These are phyloP conservation scores for Cricetomys ansorgei DNA, from an alignment of 2,113 vertebrate genomes.

Conservation along the genomic window DNA sequence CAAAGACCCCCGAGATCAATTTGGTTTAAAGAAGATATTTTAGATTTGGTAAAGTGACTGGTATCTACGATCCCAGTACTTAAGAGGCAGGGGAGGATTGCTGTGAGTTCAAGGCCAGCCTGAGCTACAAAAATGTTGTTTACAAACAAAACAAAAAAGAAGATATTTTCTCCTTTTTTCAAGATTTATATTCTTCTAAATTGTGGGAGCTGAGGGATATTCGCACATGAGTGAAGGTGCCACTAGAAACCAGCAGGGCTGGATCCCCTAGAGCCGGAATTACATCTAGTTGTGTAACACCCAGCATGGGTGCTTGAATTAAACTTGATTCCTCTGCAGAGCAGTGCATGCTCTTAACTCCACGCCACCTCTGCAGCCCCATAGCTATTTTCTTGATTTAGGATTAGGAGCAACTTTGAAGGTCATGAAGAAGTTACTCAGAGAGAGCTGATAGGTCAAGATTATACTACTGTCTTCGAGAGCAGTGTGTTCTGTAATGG, in stretches of 20 bases:
- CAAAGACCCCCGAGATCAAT: neutral
- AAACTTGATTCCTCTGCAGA: neutral
- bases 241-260: neutral
- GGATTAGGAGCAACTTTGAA: neutral
- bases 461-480: neutral
- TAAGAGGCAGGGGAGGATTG: neutral
- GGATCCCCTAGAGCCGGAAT: neutral
- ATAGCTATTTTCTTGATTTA: neutral
- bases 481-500: rapidly evolving
- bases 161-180: neutral
- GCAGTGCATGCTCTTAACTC: neutral
- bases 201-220: too few species aligned
- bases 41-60: neutral
- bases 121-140: neutral
- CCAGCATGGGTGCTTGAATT: neutral
- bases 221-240: rapidly evolving
- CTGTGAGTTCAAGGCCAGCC: neutral
- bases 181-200: neutral
- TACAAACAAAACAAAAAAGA: neutral
- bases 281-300: neutral
- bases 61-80: neutral
- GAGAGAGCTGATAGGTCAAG: neutral
- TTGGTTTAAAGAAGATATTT: neutral
- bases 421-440: neutral
- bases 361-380: neutral